Conservation (phyloP, 1,140 invertebrate genomes). For the Lepidurus couesii region DNA sequence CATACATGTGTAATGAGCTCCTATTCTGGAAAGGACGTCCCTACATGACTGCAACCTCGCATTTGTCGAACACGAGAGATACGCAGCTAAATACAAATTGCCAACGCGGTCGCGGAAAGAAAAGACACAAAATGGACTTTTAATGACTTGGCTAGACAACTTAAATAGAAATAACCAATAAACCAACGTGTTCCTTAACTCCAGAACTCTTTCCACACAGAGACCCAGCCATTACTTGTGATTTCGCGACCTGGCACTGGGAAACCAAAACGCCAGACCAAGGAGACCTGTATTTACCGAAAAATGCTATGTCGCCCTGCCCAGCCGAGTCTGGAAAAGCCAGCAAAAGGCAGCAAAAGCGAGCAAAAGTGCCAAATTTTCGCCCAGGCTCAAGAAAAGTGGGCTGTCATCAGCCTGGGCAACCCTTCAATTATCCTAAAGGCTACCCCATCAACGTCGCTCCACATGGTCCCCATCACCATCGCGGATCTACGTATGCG, state of each 20-base stretch:
- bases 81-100: not conserved
- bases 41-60: not conserved
- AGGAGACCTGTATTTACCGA: not conserved
- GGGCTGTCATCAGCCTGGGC: not conserved
- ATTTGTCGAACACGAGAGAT: not conserved
- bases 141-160: slow-evolving; percentile 1
- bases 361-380: slow-evolving; percentile 13
- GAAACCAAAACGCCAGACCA: not conserved
- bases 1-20: not conserved
- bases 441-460: not conserved
- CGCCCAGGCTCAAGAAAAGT: slow-evolving; percentile 2
- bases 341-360: not conserved
- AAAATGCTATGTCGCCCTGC: not conserved
- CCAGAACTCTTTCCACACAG: not conserved
- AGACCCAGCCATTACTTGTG: not conserved
- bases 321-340: too few species aligned
- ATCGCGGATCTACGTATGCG: not conserved
- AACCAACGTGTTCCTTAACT: not conserved
- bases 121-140: not conserved
- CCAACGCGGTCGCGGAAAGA: not conserved
- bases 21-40: not conserved
- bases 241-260: not conserved
- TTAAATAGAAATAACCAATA: not conserved
- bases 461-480: not conserved
- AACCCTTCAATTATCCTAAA: slow-evolving; percentile 19